A percentile compares a stretch with the other conserved stretches of the same genome.
Evolutionary conservation across 1,140 invertebrate genomes (phyloP).

Genomic region (Pachyrhynchus sulphureomaculatus): DNA sequence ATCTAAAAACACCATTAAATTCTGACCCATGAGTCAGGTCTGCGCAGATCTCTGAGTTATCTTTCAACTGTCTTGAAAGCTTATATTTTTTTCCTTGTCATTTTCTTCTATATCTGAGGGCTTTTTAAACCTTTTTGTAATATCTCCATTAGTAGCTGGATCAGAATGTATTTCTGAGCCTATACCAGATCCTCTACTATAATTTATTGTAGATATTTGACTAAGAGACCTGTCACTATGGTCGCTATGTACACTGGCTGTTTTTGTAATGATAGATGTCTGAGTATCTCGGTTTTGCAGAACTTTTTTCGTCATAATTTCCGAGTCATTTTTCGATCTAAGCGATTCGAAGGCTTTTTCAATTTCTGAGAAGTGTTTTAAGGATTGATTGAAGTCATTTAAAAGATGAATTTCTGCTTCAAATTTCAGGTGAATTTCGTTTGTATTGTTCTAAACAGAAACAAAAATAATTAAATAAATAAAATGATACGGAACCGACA

Average conservation of each 20-base stretch:
- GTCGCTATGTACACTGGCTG: not conserved
- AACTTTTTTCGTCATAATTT: slow-evolving; percentile 19
- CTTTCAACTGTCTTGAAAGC: not conserved
- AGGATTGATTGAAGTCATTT: slow-evolving; percentile 46
- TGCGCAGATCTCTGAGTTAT: not conserved
- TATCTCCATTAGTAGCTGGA: too few species aligned
- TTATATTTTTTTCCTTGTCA: not conserved
- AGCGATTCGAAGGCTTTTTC: slow-evolving; percentile 45
- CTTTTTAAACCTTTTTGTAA: slow-evolving; percentile 35
- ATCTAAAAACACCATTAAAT: not conserved
- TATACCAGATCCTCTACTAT: slow-evolving; percentile 41
- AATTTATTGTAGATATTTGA: slow-evolving; percentile 37
- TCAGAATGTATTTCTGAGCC: not conserved
- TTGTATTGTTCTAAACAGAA: slow-evolving; percentile 31
- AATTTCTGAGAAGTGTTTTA: slow-evolving; percentile 42
- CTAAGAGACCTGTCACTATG: not conserved
- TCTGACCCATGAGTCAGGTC: not conserved
- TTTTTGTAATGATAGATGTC: slow-evolving; percentile 27
- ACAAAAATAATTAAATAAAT: slow-evolving; percentile 26
- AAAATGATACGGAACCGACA: too few species aligned
- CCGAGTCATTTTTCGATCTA: slow-evolving; percentile 26
- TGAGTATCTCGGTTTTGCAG: slow-evolving; percentile 30
- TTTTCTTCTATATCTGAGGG: slow-evolving; percentile 5
- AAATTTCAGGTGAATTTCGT: slow-evolving; percentile 47
- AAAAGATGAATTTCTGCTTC: slow-evolving; percentile 46